These are phyloP conservation scores for Ailurus styani DNA, from an alignment of 2,113 vertebrate species.

Conservation along the genomic window DNA sequence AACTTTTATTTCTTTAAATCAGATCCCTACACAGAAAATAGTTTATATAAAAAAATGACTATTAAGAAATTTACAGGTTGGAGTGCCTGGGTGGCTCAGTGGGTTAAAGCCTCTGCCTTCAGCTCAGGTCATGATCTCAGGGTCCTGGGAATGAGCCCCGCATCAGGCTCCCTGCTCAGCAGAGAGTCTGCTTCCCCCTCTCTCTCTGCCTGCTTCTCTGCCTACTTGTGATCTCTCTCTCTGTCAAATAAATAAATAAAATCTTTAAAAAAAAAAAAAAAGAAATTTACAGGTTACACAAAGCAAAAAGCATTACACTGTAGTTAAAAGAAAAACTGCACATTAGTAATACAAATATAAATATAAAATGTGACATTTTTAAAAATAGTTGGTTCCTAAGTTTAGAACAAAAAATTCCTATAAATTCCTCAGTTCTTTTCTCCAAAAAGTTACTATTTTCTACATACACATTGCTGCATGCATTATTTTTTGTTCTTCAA, in stretches of 20 bases:
- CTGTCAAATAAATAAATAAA: no score
- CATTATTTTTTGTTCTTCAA: neutral
- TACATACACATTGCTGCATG: neutral
- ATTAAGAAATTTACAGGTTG: constrained; percentile 44
- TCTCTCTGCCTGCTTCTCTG: no score
- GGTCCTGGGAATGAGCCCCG: no score
- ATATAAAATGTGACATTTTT: neutral
- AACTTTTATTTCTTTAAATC: neutral
- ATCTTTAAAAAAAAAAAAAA: no score
- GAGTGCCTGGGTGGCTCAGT: no score
- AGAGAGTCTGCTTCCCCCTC: no score
- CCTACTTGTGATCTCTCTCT: no score
- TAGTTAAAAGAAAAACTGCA: neutral
- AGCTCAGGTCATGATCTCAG: no score
- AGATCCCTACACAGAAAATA: neutral
- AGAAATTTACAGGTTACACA: no score
- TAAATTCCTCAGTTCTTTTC: neutral
- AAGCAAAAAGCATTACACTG: neutral
- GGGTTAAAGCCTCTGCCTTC: no score
- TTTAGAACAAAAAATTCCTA: neutral
- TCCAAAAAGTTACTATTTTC: neutral
- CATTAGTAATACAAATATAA: neutral
- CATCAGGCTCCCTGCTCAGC: no score
- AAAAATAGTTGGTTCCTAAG: neutral
- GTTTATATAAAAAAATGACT: neutral